Base-by-base conservation (phyloP, 2,113 vertebrate species). In the Manacus vitellinus region DNA sequence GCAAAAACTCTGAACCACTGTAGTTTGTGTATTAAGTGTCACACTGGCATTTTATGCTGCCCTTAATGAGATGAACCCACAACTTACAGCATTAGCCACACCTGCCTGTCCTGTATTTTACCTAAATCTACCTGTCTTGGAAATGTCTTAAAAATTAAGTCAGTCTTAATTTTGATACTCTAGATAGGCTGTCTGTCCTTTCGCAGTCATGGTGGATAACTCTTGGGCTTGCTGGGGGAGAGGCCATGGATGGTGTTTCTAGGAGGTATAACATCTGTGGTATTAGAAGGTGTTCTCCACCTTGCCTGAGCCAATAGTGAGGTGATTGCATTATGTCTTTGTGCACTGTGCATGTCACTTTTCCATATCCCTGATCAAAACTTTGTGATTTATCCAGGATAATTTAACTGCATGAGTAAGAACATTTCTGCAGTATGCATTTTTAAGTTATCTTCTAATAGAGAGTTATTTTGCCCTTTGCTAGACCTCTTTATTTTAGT, bases 251-350 rank as follows among this genome's bases (percentile, higher is more conserved):
- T 52, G 62, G 2, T 71, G 30, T 76, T 77, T 94, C n/a, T 35
- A 17, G 58, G 49, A 61, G n/a, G 6, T 49, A 27, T 33, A 35
- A 73, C 9, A 22, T 20, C 46, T 70, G 14, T 59, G 73, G 72
- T 23, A 44, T 31, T 47, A 72, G 52, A 73, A 74, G 22, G 30
- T 7, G 3, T 46, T 85, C 43, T 43, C 25, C 72, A 22, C 24
- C 28, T 68, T 70, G 58, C 46, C 55, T 58, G 54, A 37, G 23
- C 43, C 51, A 61, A 8, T 4, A 74, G 35, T 21, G 52, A 59
- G 22, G 41, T 1, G 5, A 16, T 71, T 91, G 37, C 5, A 0
- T 77, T 59, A 27, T 2, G 1, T 56, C 52, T 14, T 0, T 6
- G 31, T 63, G 56, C 12, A 24, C 58, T 30, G n/a, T 63, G 19